These are phyloP conservation scores for Engraulis encrasicolus DNA, from an alignment of 2,113 vertebrate species.

Conservation along the genomic window DNA sequence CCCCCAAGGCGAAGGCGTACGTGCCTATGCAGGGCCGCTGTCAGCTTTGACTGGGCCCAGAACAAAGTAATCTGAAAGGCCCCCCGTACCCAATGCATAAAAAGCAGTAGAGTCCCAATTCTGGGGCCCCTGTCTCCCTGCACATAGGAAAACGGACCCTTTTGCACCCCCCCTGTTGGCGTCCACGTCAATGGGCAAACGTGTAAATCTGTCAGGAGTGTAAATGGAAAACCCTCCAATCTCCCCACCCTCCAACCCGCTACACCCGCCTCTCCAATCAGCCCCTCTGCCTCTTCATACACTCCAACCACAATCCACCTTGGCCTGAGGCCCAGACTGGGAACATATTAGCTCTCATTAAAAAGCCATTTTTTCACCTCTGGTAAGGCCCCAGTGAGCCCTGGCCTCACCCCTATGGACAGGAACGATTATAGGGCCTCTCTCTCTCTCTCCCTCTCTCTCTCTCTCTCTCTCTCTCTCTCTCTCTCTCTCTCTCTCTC, in stretches of 20 bases:
- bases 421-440: slow-evolving; percentile 53
- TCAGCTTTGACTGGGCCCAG: no score
- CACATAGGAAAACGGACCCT: no score
- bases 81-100: no score
- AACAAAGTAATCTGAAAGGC: no score
- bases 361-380: slow-evolving; percentile 50
- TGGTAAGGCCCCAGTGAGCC: slow-evolving; percentile 12
- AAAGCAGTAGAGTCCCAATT: no score
- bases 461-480: neutral
- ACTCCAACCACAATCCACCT: neutral
- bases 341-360: slow-evolving; percentile 33
- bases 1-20: neutral
- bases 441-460: neutral
- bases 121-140: no score
- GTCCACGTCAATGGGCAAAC: slow-evolving; percentile 53
- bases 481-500: neutral
- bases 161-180: no score
- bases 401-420: slow-evolving; percentile 53
- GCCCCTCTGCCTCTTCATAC: no score
- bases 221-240: slow-evolving; percentile 30
- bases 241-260: no score
- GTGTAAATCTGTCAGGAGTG: slow-evolving; percentile 56
- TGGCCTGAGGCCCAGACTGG: slow-evolving; percentile 1
- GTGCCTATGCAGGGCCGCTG: no score
- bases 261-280: no score